Base-by-base conservation (phyloP, 1,140 invertebrate genomes). In the Helicoverpa zea region DNA sequence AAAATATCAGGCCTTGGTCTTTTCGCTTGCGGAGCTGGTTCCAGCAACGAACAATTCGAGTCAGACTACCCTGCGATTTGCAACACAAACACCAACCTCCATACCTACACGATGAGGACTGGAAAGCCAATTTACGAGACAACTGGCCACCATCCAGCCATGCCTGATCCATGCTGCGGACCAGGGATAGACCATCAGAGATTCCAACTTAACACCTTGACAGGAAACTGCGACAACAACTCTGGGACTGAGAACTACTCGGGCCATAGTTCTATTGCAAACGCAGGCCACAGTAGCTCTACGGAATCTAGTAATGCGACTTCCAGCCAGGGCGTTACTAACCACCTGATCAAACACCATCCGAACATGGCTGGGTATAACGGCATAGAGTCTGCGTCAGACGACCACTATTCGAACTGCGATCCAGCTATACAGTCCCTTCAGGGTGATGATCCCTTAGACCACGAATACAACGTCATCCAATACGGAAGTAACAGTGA, bases 41-140 rank as follows among this genome's bases (percentile, higher is more conserved):
- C 97, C 2, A 97, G 97, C 79, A 97, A 97, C 35, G 97, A 97
- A 79, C 98, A 98, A 89, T 97, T 97, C 84, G 96, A 96, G 84
- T 97, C 97, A 0, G 97, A 97, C 83, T 98, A 98, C 91, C 98
- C 98, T 0, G 97, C 98, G 30, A 97, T 98, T 84, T 98, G 97
- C 87, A 98, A 97, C 84, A 97, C 97, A 1, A 98, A 98, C 88
- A 97, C 98, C 16, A 98, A 98, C 84, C 96, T 98, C 14, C 96
- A 98, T 76, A 98, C 98, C 47, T 98, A 98, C 86, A 97, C 97
- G 7, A 95, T 98, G 90, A 96, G 97, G 72, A 97, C 97, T 1
- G 97, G 97, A 0, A 98, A 97, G 87, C 96, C 97, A 16, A 97
- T 97, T 43, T 98, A 97, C 86, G 97, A 98, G 77, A 95, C 96